Conservation (phyloP, 2,797 vertebrate genomes). For the Melanotaenia nigrans region DNA sequence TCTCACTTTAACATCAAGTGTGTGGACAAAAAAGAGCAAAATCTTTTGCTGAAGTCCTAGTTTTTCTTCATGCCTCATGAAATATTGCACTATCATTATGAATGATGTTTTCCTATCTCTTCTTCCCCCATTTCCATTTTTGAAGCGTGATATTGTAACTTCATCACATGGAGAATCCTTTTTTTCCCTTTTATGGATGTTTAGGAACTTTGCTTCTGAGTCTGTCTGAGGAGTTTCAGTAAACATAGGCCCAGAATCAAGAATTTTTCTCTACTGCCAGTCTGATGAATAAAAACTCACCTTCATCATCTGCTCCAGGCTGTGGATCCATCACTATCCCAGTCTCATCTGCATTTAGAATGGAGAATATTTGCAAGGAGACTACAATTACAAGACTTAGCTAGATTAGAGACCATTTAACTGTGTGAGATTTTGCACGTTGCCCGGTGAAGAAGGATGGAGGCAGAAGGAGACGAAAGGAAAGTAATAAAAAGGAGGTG, state of each 20-base stretch:
- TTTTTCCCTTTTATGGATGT: conserved; percentile 32
- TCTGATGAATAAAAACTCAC: conserved; percentile 76
- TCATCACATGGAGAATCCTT: neutral
- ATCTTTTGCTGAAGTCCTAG: neutral
- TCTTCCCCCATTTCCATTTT: neutral
- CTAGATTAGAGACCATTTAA: conserved; percentile 81
- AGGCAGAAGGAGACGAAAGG: conserved; percentile 36
- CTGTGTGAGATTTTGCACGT: conserved; percentile 82
- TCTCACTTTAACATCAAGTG: neutral
- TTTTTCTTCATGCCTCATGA: neutral
- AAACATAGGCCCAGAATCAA: conserved; percentile 22
- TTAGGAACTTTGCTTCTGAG: conserved; percentile 19
- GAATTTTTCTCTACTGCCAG: conserved; percentile 17
- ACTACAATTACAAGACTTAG: conserved; percentile 96
- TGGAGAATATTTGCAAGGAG: conserved; percentile 99
- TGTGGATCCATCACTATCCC: conserved; percentile 89
- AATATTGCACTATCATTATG: neutral
- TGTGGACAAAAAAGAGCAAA: neutral
- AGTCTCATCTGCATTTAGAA: conserved; percentile 98
- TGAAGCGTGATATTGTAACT: neutral
- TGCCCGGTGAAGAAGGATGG: conserved; percentile 78
- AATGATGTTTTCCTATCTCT: neutral
- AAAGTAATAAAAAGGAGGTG: conserved; percentile 8
- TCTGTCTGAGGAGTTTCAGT: conserved; percentile 22
- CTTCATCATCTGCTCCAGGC: conserved; percentile 92